These are phyloP conservation scores for Lampris megalopsis DNA, from an alignment of 2,113 vertebrate genomes.

Conservation along the genomic window DNA sequence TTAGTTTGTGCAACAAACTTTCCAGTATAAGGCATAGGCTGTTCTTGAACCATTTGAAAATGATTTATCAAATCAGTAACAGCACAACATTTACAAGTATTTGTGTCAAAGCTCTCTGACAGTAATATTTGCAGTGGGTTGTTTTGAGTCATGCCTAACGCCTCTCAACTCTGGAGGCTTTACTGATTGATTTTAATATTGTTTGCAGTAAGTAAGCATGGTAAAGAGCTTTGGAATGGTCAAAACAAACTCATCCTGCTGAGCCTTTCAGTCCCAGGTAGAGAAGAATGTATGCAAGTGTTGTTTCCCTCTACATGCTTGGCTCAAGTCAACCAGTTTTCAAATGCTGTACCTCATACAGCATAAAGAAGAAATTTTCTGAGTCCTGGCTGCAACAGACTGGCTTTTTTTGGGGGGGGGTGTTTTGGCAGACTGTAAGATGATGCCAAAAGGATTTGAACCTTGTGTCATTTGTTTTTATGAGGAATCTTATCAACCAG, in stretches of 20 bases:
- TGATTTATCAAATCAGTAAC: neutral
- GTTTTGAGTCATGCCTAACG: neutral
- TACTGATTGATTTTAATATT: slow-evolving; percentile 13
- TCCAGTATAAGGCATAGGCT: neutral
- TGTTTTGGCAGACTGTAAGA: slow-evolving; percentile 4
- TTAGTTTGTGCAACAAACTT: neutral
- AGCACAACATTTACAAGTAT: neutral
- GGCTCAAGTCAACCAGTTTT: neutral
- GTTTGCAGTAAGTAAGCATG: neutral
- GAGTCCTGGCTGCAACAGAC: neutral
- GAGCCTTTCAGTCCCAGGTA: slow-evolving; percentile 5
- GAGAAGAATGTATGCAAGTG: neutral
- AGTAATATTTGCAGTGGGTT: neutral
- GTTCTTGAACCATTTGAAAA: slow-evolving; percentile 1
- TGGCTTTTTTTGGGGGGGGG: no score
- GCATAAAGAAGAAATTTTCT: neutral
- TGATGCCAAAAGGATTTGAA: slow-evolving; percentile 1
- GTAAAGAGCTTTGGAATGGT: slow-evolving; percentile 3
- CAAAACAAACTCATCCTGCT: neutral
- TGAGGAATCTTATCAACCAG: neutral
- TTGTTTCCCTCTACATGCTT: slow-evolving; percentile 12
- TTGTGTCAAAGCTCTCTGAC: neutral
- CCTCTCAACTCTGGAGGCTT: slow-evolving; percentile 3
- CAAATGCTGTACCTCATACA: neutral
- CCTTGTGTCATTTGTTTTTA: slow-evolving; percentile 12